Evolutionary conservation across 2,888 invertebrate genomes (phyloP).

Genomic region (Trissolcus japonicus): DNA sequence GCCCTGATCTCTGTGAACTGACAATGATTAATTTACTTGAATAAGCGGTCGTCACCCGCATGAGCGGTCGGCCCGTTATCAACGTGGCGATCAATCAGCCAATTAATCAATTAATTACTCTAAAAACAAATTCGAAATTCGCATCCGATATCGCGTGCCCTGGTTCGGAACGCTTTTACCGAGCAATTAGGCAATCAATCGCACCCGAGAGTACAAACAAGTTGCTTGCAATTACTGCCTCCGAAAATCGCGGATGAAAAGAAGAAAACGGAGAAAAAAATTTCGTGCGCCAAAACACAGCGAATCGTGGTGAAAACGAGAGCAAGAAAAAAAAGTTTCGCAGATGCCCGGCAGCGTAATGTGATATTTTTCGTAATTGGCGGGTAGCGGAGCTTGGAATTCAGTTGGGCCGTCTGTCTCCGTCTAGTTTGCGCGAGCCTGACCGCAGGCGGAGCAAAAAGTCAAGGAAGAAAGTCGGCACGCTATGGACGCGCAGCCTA

Average conservation of each 20-base stretch:
- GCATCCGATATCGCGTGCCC: conserved; percentile 1
- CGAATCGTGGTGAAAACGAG: conserved; percentile 25
- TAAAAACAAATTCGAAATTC: conserved; percentile 46
- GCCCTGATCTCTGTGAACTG: neutral
- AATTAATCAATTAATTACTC: conserved; percentile 47
- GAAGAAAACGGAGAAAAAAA: neutral
- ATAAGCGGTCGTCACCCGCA: conserved; percentile 31
- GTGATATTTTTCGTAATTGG: conserved; percentile 59
- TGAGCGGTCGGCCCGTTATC: conserved; percentile 37
- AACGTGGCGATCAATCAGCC: conserved; percentile 39
- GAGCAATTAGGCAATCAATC: too few species aligned
- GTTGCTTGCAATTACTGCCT: too few species aligned
- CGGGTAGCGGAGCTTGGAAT: conserved; percentile 55
- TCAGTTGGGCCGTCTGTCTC: conserved; percentile 32
- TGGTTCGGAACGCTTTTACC: too few species aligned
- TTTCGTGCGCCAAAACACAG: neutral
- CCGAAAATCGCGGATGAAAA: too few species aligned
- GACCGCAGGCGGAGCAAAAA: conserved; percentile 51
- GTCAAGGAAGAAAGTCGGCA: conserved; percentile 49
- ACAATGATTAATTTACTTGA: conserved; percentile 38
- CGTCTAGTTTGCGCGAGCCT: conserved; percentile 36
- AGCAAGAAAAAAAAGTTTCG: conserved; percentile 35
- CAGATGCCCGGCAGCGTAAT: conserved; percentile 52
- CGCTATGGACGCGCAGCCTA: conserved; percentile 66
- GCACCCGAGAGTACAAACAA: too few species aligned